Conservation (phyloP, 2,113 vertebrate genomes). For the Pogona vitticeps region DNA sequence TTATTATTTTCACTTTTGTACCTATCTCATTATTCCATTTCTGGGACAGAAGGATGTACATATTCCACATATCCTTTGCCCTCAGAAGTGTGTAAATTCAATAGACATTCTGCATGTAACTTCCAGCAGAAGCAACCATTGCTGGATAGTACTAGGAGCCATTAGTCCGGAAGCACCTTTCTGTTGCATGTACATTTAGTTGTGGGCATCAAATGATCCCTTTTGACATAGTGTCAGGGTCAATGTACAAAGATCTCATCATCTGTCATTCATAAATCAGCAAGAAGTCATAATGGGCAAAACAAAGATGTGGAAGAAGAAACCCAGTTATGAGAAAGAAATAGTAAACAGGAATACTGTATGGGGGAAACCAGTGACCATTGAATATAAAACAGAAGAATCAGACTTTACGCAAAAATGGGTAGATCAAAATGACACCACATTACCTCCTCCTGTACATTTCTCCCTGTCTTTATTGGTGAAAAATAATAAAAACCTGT, state of each 20-base stretch:
- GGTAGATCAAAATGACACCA: neutral
- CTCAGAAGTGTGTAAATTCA: neutral
- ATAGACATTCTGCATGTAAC: neutral
- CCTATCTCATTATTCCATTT: too few relatives aligned
- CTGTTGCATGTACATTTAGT: conserved; percentile 41
- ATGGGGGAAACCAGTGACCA: conserved; percentile 12
- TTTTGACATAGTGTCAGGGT: conserved; percentile 42
- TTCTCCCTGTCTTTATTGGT: too few relatives aligned
- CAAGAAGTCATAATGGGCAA: neutral
- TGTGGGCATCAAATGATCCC: conserved; percentile 1
- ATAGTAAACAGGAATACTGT: neutral
- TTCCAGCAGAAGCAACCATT: neutral
- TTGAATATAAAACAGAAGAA: conserved; percentile 20
- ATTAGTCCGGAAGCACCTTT: neutral
- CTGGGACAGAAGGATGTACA: too few relatives aligned
- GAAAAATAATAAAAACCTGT: too few relatives aligned
- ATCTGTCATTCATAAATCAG: neutral
- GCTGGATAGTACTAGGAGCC: neutral
- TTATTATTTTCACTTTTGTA: too few relatives aligned
- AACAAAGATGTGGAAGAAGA: neutral
- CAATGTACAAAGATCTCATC: neutral
- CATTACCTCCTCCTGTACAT: neutral
- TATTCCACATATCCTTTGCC: neutral
- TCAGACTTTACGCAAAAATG: neutral
- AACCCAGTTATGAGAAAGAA: neutral